Base-by-base conservation (phyloP, 2,113 vertebrate species). In the Cathartes aura region DNA sequence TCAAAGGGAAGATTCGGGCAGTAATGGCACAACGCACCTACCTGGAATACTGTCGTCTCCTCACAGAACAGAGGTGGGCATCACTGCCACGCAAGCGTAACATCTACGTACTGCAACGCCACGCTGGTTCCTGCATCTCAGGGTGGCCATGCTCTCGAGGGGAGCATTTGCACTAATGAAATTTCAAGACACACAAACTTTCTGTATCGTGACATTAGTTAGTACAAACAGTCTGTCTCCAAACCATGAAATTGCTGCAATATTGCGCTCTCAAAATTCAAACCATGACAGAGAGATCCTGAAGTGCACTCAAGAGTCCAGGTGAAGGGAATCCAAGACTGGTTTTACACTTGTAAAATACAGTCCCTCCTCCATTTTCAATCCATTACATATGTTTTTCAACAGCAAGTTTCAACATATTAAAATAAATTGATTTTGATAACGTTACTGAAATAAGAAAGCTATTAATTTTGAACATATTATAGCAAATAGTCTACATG, bases 71-170 rank as follows among this genome's bases (percentile, higher is more conserved):
- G 27, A 19, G 50, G 36, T 16, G 27, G 53, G 16, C 45, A 45
- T 13, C 7, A 2, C 36, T 5, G 5, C 40, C 26, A 5, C 0
- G 2, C 10, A 14, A 48, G 43, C 2, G 4, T 3, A 64, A 6
- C 20, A 3, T 0, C 29, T 13, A 7, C 3, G 0, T 1, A 8
- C 38, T 3, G 11, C 64, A 29, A 2, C 36, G 10, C 19, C 38
- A 4, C 56, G 16, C n/a, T 0, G 55, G 36, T 1, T 87, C 36
- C 81, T 60, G 62, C 22, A 22, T 6, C 48, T 9, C 23, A 2
- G 13, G 32, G 27, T 5, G 30, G 50, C 27, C 8, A 7, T 0
- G 3, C 36, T 9, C 63, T 0, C 3, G 15, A 29, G 20, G 8
- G 30, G 23, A 63, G 17, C 27, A 15, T 15, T 52, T 40, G 45